Evolutionary conservation across 2,113 vertebrate species (phyloP), one percentile per base, ranked within the genome.

Genomic region (Muntiacus muntjak): DNA sequence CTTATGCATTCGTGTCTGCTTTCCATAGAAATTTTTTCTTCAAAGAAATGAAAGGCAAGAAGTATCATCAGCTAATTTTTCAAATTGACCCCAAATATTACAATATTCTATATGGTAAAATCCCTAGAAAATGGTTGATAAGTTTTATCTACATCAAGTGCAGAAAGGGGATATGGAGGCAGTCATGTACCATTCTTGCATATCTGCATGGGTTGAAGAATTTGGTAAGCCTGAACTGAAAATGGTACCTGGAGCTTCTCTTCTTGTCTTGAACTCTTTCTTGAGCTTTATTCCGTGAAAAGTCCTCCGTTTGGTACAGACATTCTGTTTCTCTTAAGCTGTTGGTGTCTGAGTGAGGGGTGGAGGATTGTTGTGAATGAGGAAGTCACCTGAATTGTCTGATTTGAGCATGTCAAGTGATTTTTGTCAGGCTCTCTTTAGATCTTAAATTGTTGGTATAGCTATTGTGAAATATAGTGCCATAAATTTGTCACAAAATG

Each of bases 401-500:
- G 84, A 97, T 96, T 0, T 86, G 96, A 97, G 97, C 94, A 98
- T 98, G 97, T 98, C 95, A 91, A 94, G 93, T 0, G 33, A 2
- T 26, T 81, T 97, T 94, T 96, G 97, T 98, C 96, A 96, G 97
- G 96, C 97, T 98, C 96, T 97, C 97, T 96, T 97, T 97, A 40
- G 62, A 95, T 96, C 95, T 43, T 86, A 74, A 64, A 79, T 85
- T 97, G 91, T 97, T 97, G 97, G 93, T 97, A 95, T 97, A 97
- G 97, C 88, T 98, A 97, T 98, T 97, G 98, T 99, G 98, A 98
- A 98, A 98, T 98, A 96, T 88, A 97, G 97, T 97, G 96, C 95
- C 95, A 28, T 98, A 97, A 98, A 98, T 98, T 98, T 98, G 98
- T 95, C 87, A 86, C 60, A 98, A 95, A 87, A 98, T 92, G 93